phyloP scores from a whole-genome alignment of 92 coral and sea anemone genomes.

The Paragorgia papillata region DNA sequence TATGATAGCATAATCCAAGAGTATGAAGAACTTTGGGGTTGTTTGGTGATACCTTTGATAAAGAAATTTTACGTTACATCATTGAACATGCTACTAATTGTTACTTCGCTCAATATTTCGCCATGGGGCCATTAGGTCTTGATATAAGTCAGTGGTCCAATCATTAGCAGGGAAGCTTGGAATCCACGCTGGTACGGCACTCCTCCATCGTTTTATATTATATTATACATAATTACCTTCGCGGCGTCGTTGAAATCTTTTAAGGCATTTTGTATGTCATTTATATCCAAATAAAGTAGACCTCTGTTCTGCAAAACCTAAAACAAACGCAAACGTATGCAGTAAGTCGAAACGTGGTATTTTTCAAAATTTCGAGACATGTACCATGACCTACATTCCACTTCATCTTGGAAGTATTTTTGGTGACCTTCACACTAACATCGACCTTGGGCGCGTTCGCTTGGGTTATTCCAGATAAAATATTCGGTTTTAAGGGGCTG shows the following conservation, averaged over 20 bases:
- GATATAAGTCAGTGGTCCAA: too few relatives aligned
- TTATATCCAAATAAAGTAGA: conserved; percentile 79
- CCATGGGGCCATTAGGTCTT: neutral
- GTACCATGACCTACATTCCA: too few relatives aligned
- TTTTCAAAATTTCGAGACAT: too few relatives aligned
- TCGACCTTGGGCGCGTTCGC: too few relatives aligned
- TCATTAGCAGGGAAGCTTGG: too few relatives aligned
- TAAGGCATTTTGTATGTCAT: conserved; percentile 87
- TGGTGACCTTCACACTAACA: too few relatives aligned
- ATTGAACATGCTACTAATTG: neutral
- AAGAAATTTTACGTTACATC: neutral
- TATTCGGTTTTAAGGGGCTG: too few relatives aligned
- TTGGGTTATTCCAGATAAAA: too few relatives aligned
- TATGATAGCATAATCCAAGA: conserved; percentile 93
- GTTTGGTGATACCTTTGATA: conserved; percentile 62
- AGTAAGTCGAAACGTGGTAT: neutral
- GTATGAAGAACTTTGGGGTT: conserved; percentile 91
- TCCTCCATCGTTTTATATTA: too few relatives aligned
- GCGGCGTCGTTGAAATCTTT: conserved; percentile 90
- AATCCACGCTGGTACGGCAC: too few relatives aligned
- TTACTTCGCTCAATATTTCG: neutral
- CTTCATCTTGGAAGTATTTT: too few relatives aligned
- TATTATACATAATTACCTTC: too few relatives aligned
- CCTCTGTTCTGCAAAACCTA: conserved; percentile 97
- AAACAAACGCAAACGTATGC: neutral